Percentiles rank a stretch among this genome's conserved stretches.
Conservation (phyloP, 2,113 vertebrate species). For the Columba janthina region DNA sequence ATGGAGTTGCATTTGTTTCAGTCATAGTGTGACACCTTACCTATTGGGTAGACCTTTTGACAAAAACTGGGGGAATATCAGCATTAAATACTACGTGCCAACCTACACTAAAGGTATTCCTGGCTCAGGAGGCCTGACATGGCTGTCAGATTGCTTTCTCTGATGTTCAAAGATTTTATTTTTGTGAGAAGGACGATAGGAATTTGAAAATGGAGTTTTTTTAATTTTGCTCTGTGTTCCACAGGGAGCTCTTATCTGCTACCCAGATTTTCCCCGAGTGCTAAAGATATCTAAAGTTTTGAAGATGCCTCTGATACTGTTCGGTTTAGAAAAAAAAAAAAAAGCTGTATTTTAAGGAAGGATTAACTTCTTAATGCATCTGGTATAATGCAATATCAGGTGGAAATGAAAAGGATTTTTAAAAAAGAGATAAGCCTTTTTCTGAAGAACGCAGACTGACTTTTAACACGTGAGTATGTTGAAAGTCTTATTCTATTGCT, state of each 20-base stretch:
- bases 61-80: not conserved
- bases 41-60: not conserved
- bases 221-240: not conserved
- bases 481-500: not conserved
- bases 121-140: not conserved
- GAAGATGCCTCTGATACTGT: not conserved
- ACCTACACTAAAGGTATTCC: not conserved
- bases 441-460: not conserved
- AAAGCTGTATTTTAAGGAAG: not conserved
- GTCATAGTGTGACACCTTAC: not conserved
- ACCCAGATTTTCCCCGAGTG: not conserved
- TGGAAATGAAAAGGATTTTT: not conserved
- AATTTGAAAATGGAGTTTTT: not conserved
- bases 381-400: not conserved
- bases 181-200: not conserved
- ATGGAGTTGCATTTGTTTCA: not conserved
- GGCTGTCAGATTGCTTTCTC: not conserved
- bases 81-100: not conserved
- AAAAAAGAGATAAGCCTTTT: not conserved
- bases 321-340: not conserved
- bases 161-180: not conserved
- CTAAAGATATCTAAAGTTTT: not conserved
- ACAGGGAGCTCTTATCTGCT: not conserved
- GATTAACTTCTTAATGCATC: not conserved
- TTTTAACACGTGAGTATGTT: not conserved